These are phyloP conservation scores for Phalanger gymnotis DNA, from an alignment of 2,797 vertebrate genomes.

Conservation along the genomic window DNA sequence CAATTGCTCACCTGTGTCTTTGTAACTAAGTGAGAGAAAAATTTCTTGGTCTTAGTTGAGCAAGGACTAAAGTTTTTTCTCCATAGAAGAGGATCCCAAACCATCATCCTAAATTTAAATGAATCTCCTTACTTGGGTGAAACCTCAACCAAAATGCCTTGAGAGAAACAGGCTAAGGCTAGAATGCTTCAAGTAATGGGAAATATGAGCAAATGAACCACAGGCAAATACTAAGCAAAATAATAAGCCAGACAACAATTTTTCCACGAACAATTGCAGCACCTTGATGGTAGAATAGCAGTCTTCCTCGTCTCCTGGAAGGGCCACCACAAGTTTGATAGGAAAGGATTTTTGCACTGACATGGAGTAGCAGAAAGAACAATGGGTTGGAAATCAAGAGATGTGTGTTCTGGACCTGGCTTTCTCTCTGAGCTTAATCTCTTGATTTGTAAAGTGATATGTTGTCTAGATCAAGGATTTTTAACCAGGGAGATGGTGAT, in stretches of 20 bases:
- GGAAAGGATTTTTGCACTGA: neutral
- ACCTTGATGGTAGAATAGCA: neutral
- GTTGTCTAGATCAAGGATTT: neutral
- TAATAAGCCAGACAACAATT: neutral
- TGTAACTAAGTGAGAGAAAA: accelerated
- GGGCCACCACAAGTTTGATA: neutral
- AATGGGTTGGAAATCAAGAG: neutral
- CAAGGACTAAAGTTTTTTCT: neutral
- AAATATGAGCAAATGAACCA: accelerated
- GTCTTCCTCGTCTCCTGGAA: neutral
- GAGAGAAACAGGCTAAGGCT: neutral
- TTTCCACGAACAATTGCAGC: neutral
- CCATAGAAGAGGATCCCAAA: neutral
- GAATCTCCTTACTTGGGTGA: neutral
- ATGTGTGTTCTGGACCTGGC: neutral
- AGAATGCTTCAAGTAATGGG: neutral
- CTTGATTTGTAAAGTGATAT: neutral
- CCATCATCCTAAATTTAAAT: neutral
- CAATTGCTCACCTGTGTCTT: neutral
- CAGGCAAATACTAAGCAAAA: neutral
- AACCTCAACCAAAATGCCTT: neutral
- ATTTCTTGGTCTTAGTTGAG: neutral
- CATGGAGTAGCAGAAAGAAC: neutral
- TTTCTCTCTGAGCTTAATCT: neutral
- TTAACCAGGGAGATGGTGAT: neutral